Evolutionary conservation across 2,797 vertebrate species (phyloP), one percentile per base, ranked within the genome.

Genomic region (Tamandua tetradactyla): DNA sequence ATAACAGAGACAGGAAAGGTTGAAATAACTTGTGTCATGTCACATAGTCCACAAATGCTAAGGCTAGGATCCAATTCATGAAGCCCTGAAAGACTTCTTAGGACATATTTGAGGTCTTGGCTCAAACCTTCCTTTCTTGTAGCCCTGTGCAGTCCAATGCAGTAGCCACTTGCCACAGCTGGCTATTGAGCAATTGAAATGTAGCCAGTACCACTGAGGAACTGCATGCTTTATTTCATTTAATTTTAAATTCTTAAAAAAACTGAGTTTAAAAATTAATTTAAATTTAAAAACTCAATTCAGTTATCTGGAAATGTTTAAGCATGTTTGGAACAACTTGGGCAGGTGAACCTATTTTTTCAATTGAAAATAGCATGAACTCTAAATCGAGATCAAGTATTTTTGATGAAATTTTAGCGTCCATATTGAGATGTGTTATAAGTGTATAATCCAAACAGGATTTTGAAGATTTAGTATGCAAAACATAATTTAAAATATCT

Each of bases 71-170:
- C 20, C 59, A 90, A 2, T 7, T 11, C n/a, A 1, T 4, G 18
- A 79, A 64, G 74, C 10, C 30, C 7, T 35, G 42, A 23, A 0
- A 25, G 52, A 76, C 30, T 23, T 80, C 37, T 85, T 12, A 25
- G 5, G 5, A 11, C 1, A 32, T 25, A 10, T 55, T 0, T 5
- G 5, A 64, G 49, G 3, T 4, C 2, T 10, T 30, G 6, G 10
- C 27, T 74, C 32, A 42, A 20, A 20, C 15, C n/a, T 40, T 42
- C 17, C 27, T n/a, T 11, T 30, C 9, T 42, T 52, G 72, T 69
- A 32, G 42, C 17, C 52, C 44, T 71, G 40, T 13, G 13, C 30
- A 76, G 4, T 76, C 44, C 7, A 7, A 13, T 20, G 12, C 2
- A 7, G 30, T 5, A 79, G 69, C 15, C 71, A 61, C 64, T 18